Base-by-base conservation (phyloP, 2,888 invertebrate genomes). In the Thecophora atra region DNA sequence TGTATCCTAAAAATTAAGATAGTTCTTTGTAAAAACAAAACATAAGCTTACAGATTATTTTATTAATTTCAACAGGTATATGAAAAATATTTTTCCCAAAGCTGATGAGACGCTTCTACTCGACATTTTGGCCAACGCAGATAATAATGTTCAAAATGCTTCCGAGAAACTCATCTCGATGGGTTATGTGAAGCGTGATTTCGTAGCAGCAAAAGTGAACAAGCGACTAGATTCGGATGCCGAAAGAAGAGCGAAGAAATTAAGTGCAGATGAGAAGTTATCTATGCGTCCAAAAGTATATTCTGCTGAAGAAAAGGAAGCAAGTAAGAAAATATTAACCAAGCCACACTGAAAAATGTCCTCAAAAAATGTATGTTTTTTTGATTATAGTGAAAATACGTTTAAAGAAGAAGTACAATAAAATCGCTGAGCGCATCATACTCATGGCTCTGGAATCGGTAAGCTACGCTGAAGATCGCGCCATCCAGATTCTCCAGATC, bases 31-130 rank as follows among this genome's bases (percentile, higher is more conserved):
- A 21, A 6, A 47, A 26, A 26, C 24, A 51, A 47, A 3, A 28
- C 30, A n/a, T 63, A 1, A 21, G 24, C 56, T 42, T 19, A 8
- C 11, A 60, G n/a, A 28, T 30, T 42, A 11, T 30, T 24, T 26
- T 19, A 60, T 37, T 44, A 8, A 13, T 63, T 28, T 13, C 24
- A 42, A 24, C 58, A 96, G 96, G 88, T 96, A 96, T 86, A 89
- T 97, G 88, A 97, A 96, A 87, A 94, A 93, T 80, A 91, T 96
- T 79, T 97, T 96, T 84, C 94, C 96, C 0, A 93, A 94, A 86
- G 96, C 94, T 0, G 96, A 97, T 80, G 96, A 96, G 85, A 94
- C 94, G 26, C 85, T 96, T 58, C 91, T 97, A 42, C 88, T 96
- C 70, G 96, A 97, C 80, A 89, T 95, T 56, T 87, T 96, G 67